These are phyloP conservation scores for Polietes domitor DNA, from an alignment of 2,888 invertebrate genomes.

Conservation along the genomic window DNA sequence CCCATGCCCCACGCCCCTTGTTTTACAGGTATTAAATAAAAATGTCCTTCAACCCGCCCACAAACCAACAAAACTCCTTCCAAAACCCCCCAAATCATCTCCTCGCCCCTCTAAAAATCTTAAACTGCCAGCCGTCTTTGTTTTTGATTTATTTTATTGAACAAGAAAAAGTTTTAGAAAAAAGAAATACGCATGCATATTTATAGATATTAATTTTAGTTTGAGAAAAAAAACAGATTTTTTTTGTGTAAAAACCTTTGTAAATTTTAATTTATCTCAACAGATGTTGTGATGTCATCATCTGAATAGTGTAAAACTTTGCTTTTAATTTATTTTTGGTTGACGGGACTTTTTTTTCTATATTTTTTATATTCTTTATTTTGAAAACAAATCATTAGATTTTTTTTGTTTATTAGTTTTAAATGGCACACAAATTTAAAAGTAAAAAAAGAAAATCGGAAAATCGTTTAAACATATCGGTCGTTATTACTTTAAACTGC, in stretches of 20 bases:
- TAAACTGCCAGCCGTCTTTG: conserved; percentile 52
- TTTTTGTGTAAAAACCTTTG: conserved; percentile 69
- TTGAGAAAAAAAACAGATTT: conserved; percentile 56
- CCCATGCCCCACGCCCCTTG: no score
- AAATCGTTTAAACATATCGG: conserved; percentile 43
- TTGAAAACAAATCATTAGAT: conserved; percentile 40
- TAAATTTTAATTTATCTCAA: conserved; percentile 71
- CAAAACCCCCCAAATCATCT: conserved; percentile 4
- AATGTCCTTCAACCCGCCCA: no score
- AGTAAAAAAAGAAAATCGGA: conserved; percentile 35
- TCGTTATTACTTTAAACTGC: conserved; percentile 28
- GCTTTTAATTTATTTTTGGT: conserved; percentile 79
- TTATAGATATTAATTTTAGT: conserved; percentile 63
- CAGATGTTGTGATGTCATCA: conserved; percentile 48
- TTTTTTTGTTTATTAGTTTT: conserved; percentile 57
- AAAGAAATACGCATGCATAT: conserved; percentile 78
- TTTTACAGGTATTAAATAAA: no score
- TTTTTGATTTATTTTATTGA: conserved; percentile 35
- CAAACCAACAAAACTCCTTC: no score
- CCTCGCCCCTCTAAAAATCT: conserved; percentile 5
- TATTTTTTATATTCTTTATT: conserved; percentile 39
- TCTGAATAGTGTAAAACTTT: conserved; percentile 59
- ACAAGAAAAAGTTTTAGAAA: conserved; percentile 45
- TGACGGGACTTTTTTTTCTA: conserved; percentile 80
- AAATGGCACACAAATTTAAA: conserved; percentile 56